Base-by-base conservation (phyloP, 2,888 invertebrate species). In the Trichogramma dendrolimi region DNA sequence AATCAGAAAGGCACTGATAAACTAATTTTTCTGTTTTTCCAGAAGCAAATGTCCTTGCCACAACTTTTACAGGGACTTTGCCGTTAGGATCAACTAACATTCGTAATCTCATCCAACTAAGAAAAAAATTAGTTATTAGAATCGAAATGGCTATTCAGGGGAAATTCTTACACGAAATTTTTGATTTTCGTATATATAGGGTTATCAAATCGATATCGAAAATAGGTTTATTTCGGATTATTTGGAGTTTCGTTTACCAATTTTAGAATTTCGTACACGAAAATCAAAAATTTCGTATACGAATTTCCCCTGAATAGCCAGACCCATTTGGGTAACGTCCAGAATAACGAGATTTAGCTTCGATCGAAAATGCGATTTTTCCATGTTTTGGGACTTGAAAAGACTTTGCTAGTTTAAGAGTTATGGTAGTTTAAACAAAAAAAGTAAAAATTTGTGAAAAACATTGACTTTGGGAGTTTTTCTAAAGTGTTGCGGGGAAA, bases 21-120 rank as follows among this genome's bases (percentile, higher is more conserved):
- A 99, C 95, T 78, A 97, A 85, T 81, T 96, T 97, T 81, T 99
- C 99, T 4, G 97, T 96, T 83, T 96, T 96, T 44, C 99, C 99
- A n/a, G 98, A 98, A 4, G 98, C 97, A 82, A 99, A 99, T 62
- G 98, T 99, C 76, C 94, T 85, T 60, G 96, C 95, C 44, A 99
- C 91, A 55, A 95, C 93, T 83, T 95, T 93, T 4, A 98, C 96
- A 3, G 98, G 97, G 61, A 99, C 96, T 81, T 96, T 95, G 47
- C 96, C 94, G 75, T 90, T 90, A 46, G 92, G 90, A 78, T 98
- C 97, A 60, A 94, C 93, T 72, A 92, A 86, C 83, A 97, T 94
- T 66, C 94, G 91, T 56, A 99, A 85, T 66, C 96, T 89, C 94
- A 97, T 96, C 99, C 99, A 99, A 86, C 98, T 99, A 82, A 72